Conservation (phyloP, 2,113 vertebrate species). For the Catharus fuscescens region DNA sequence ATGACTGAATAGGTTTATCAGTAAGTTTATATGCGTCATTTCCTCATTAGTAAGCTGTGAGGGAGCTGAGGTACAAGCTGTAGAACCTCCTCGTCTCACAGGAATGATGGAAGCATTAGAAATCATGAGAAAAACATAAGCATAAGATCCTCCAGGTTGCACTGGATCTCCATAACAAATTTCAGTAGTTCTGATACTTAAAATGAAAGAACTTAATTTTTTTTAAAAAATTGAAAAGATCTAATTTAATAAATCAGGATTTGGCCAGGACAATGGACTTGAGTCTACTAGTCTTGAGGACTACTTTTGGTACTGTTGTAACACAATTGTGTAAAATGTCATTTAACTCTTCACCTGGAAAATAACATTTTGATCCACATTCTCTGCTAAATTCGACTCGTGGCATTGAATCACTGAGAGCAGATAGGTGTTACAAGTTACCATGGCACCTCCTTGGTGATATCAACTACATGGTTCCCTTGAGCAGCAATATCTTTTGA, state of each 20-base stretch:
- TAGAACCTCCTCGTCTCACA: neutral
- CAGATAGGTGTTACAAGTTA: neutral
- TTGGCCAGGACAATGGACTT: neutral
- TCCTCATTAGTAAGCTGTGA: neutral
- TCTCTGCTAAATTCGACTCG: neutral
- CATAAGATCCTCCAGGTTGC: neutral
- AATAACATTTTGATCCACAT: neutral
- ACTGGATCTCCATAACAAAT: neutral
- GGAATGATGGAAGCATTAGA: neutral
- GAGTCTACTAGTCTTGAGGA: neutral
- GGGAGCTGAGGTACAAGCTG: neutral
- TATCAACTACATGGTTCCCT: conserved; percentile 5
- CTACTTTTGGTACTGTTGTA: neutral
- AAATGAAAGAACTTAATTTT: neutral
- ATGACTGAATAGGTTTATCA: neutral
- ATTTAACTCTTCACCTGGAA: conserved; percentile 1
- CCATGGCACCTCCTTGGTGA: neutral
- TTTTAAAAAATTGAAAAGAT: neutral
- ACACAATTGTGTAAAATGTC: neutral
- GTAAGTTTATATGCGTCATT: neutral
- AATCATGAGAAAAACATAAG: neutral
- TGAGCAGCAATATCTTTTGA: neutral
- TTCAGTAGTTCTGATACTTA: neutral
- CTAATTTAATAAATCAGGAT: neutral
- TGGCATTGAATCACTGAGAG: neutral